Base-by-base conservation (phyloP, 2,797 vertebrate species). In the Falco concolor region DNA sequence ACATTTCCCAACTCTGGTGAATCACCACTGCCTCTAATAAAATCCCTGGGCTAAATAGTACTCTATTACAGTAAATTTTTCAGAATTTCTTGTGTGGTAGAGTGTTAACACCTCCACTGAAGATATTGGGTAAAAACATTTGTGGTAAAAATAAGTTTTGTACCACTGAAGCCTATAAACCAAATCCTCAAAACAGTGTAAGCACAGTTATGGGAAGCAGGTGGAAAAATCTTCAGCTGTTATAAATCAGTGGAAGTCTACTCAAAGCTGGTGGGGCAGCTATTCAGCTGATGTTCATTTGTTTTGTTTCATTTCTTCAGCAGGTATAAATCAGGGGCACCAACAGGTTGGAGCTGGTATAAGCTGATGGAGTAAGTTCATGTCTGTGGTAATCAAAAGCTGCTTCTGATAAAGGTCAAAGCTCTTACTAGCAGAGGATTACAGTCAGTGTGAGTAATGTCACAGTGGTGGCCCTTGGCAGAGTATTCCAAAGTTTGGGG, bases 291-390 rank as follows among this genome's bases (percentile, higher is more conserved):
- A 8, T 52, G n/a, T 45, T 56, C 34, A 17, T 86, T 84, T 34
- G 56, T 4, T 45, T 45, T 61, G 13, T 61, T 79, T 42, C 30
- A 8, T 54, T 60, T 67, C 18, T 20, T 52, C 12, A 32, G 27
- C 45, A 40, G 59, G 18, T 36, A 65, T 65, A 81, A 77, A 78
- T 27, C 6, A 30, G 59, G 38, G 56, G 6, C 44, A 75, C 10
- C n/a, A 28, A 28, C 0, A 16, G 3, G 1, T 20, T 1, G 12
- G 25, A 11, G 8, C 0, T 63, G 5, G 1, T 11, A 0, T 0
- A 1, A 34, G 38, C 3, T 60, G 30, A 2, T 60, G 60, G 38
- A 9, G 14, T 4, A 3, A 23, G 21, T 1, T 24, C 0, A 0
- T 9, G 11, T 5, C 13, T 53, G 32, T 1, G 16, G 22, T 18